Base-by-base conservation (phyloP, 2,888 invertebrate species). In the Lithosia quadra region DNA sequence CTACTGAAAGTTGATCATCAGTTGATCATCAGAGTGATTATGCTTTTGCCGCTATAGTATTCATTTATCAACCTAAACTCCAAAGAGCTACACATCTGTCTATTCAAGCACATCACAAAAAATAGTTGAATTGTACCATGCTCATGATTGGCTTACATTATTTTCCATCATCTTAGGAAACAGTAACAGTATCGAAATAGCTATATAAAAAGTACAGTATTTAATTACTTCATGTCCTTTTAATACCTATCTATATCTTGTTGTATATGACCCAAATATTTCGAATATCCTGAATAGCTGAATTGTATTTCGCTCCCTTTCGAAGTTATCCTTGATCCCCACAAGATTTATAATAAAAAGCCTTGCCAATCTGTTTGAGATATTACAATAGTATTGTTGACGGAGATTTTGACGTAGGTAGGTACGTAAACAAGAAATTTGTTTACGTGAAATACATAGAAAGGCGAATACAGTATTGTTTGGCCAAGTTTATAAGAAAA, bases 261-360 rank as follows among this genome's bases (percentile, higher is more conserved):
- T 43, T 43, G 43, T 43, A 43, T 18, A 7, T 43, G 18, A 18
- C 43, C 43, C 43, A 43, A 43, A 43, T 43, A 43, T 43, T 43
- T 43, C 18, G 43, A 43, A 43, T 43, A 43, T 18, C 43, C 58
- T 58, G 58, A 58, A 21, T 58, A n/a, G 33, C 34, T n/a, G 5
- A 34, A n/a, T n/a, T n/a, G 34, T 33, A 33, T 33, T 58, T 10
- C 33, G 58, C 58, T n/a, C 57, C 34, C 58, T 21, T 58, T 58
- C 34, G 58, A 58, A 33, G 33, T 24, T 34, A 58, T 5, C 58
- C 58, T 33, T 39, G 22, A 60, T 60, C 39, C 60, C 36, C 39
- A 36, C 34, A 21, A 39, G 22, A 61, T 36, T 39, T 39, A 22
- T 39, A 36, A 36, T 15, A 24, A 36, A 61, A 39, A 61, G 36